Evolutionary conservation across 2,113 vertebrate genomes (phyloP).

Genomic region (Balaeniceps rex): DNA sequence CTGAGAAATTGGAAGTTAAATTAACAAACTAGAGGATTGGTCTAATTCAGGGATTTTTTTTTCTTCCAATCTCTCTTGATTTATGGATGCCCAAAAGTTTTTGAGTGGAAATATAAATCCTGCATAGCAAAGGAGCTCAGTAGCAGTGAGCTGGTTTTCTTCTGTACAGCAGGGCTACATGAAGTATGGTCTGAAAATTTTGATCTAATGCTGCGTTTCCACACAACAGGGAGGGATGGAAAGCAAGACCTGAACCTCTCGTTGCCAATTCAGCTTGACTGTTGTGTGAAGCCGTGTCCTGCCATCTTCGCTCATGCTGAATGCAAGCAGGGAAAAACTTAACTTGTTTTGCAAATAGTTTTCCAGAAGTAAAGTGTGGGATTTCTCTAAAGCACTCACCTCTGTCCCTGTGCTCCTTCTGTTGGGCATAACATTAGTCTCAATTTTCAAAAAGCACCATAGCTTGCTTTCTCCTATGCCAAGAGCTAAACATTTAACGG

Average conservation of each 20-base stretch:
- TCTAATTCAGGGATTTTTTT: background rate
- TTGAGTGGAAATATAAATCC: background rate
- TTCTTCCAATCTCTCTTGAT: background rate
- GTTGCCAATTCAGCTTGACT: background rate
- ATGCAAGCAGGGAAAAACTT: background rate
- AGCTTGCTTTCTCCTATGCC: background rate
- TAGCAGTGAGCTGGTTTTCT: background rate
- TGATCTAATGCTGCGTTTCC: background rate
- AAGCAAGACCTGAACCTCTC: background rate
- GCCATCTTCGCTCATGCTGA: background rate
- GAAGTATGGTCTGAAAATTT: background rate
- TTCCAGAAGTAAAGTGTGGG: background rate
- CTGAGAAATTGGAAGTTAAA: slow-evolving; percentile 11
- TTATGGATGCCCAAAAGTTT: background rate
- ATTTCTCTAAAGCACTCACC: background rate
- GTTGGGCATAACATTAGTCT: background rate
- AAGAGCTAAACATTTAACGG: background rate
- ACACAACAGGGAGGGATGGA: background rate
- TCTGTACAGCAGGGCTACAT: rapidly evolving
- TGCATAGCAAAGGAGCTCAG: background rate
- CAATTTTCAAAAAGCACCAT: background rate
- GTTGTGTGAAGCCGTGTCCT: background rate
- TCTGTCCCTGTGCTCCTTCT: background rate
- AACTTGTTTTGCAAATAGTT: background rate
- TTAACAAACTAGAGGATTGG: background rate